These are phyloP conservation scores for Phymanthus crucifer DNA, from an alignment of 92 coral and sea anemone genomes.

Conservation along the genomic window DNA sequence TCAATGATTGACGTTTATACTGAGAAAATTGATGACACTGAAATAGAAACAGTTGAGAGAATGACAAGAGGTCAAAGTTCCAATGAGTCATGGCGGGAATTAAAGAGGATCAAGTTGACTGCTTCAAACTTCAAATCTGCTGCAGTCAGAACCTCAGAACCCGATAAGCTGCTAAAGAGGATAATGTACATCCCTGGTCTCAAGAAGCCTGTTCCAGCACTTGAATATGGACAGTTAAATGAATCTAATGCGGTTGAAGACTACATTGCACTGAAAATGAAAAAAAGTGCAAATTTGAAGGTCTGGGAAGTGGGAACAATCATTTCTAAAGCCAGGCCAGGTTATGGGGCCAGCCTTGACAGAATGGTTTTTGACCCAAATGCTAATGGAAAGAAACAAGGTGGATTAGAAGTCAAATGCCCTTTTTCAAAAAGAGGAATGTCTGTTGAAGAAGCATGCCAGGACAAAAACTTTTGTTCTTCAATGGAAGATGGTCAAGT, in stretches of 20 bases:
- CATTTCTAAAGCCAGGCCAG: constrained; percentile 51
- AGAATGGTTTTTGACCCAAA: constrained; percentile 42
- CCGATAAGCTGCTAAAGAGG: constrained; percentile 46
- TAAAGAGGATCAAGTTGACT: constrained; percentile 41
- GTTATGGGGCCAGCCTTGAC: constrained; percentile 51
- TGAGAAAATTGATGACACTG: constrained; percentile 33
- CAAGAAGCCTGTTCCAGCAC: constrained; percentile 26
- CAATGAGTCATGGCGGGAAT: constrained; percentile 42
- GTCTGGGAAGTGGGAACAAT: constrained; percentile 54
- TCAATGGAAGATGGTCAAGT: neutral
- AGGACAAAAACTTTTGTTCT: constrained; percentile 31
- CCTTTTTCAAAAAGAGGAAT: constrained; percentile 53
- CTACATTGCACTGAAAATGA: constrained; percentile 17
- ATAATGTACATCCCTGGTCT: constrained; percentile 42
- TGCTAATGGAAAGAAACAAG: constrained; percentile 36
- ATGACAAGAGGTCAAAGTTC: constrained; percentile 50
- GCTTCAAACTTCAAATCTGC: constrained; percentile 55
- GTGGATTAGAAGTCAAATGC: constrained; percentile 69
- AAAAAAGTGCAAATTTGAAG: neutral
- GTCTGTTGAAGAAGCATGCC: constrained; percentile 46
- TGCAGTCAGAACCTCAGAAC: constrained; percentile 42
- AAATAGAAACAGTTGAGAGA: constrained; percentile 49
- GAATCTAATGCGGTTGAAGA: constrained; percentile 44
- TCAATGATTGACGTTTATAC: constrained; percentile 46
- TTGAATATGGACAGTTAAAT: constrained; percentile 43